Evolutionary conservation across 2,888 invertebrate species (phyloP), one percentile per base, ranked within the genome.

Genomic region (Celastrina argiolus): DNA sequence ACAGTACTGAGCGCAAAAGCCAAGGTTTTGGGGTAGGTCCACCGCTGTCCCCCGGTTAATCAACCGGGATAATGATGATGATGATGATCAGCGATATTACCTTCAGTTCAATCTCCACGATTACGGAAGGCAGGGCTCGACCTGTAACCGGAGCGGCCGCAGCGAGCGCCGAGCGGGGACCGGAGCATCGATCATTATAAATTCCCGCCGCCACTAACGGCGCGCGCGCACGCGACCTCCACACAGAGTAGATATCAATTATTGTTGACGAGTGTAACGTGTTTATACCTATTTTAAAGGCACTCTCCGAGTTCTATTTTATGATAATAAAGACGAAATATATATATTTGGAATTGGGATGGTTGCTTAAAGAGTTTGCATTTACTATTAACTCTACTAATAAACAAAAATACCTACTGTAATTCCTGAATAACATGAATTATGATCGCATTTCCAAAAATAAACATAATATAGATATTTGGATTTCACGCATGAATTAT

Each of bases 111-210:
- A 51, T 51, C 51, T 51, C 12, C 51, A 51, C 66, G 56, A 67
- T 61, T 63, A 66, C 45, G 63, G 63, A 66, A 68, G 66, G 66
- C 66, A 66, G 67, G 65, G 66, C 65, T 59, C 63, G 67, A 64
- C 67, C 67, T 68, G 63, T 74, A 76, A 76, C 75, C 76, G 74
- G 70, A 69, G 71, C 79, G 84, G 82, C 82, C 83, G 78, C 81
- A 82, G 84, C 84, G 80, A 81, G 77, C 83, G 81, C 81, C 81
- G 81, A 78, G 81, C 80, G 81, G 75, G 81, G 80, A 80, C 78
- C 81, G 79, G 82, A 86, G 82, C 88, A 88, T 90, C 87, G 87
- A 89, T 88, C 89, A 88, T 87, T 88, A 87, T 88, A 90, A 88
- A 87, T 87, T 84, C 86, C 84, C 84, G 81, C 78, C 79, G 77